These are phyloP conservation scores for Amblyraja radiata DNA, from an alignment of 2,797 vertebrate genomes.

Conservation along the genomic window DNA sequence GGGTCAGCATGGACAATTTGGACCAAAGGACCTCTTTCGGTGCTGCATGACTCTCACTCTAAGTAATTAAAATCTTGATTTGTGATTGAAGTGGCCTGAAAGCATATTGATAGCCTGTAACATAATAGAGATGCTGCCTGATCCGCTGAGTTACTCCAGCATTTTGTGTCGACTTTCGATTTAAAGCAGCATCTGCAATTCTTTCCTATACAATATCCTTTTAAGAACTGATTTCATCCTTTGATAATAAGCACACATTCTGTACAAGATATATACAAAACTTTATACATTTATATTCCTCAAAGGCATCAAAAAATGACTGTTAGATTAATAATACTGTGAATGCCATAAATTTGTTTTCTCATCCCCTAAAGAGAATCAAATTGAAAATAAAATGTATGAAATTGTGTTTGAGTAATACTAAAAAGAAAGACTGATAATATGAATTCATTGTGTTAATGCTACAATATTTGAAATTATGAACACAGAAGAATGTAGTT, in stretches of 20 bases:
- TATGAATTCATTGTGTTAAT: background rate
- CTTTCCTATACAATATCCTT: background rate
- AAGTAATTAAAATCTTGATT: background rate
- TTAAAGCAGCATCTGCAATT: no score
- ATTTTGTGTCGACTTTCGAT: no score
- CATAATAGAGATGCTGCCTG: background rate
- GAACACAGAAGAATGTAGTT: background rate
- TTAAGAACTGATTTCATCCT: background rate
- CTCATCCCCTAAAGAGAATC: background rate
- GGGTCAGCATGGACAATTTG: no score
- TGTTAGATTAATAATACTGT: background rate
- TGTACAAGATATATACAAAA: background rate
- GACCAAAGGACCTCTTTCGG: no score
- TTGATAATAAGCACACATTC: background rate
- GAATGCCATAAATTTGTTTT: background rate
- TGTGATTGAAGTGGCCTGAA: background rate
- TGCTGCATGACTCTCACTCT: background rate
- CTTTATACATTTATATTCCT: background rate
- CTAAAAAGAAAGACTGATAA: background rate
- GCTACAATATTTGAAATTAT: background rate
- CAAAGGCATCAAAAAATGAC: background rate
- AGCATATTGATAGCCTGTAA: background rate
- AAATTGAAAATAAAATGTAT: background rate
- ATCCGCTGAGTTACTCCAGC: no score
- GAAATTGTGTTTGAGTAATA: background rate